Evolutionary conservation across 1,140 invertebrate species (phyloP).

Genomic region (Leguminivora glycinivorella): DNA sequence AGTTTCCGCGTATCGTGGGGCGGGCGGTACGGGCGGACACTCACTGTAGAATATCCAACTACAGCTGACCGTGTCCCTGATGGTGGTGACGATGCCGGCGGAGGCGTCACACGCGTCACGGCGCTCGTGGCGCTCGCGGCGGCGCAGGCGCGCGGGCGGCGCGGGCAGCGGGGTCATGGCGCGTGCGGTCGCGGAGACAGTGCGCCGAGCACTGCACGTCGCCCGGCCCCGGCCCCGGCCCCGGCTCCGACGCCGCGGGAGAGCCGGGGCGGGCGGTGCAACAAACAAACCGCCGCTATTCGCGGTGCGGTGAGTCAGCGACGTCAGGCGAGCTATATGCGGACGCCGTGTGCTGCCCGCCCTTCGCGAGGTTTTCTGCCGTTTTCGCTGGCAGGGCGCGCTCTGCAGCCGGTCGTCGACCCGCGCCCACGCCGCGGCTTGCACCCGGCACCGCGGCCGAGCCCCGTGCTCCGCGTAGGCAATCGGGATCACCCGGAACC

Average conservation of each 20-base stretch:
- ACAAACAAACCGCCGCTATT: conserved; percentile 77
- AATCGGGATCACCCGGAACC: conserved; percentile 2
- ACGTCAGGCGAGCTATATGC: conserved; percentile 75
- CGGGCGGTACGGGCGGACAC: conserved; percentile 50
- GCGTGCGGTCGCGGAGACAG: conserved; percentile 58
- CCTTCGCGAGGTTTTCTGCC: conserved; percentile 76
- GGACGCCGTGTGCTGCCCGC: conserved; percentile 73
- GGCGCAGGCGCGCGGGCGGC: conserved; percentile 70
- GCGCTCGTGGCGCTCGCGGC: conserved; percentile 38
- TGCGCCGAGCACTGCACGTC: conserved; percentile 62
- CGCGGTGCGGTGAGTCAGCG: conserved; percentile 71
- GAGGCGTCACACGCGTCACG: conserved; percentile 79
- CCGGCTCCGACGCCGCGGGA: conserved; percentile 68
- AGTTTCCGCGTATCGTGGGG: conserved; percentile 39
- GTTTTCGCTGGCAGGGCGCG: conserved; percentile 68
- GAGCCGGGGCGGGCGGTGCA: conserved; percentile 77
- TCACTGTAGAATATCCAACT: conserved; percentile 83
- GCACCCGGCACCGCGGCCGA: conserved; percentile 51
- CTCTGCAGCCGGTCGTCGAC: conserved; percentile 68
- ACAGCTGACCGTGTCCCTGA: conserved; percentile 80
- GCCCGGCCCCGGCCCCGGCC: conserved; percentile 56
- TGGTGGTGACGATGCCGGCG: conserved; percentile 77
- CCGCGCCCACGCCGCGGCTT: conserved; percentile 63
- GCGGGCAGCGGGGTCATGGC: conserved; percentile 65
- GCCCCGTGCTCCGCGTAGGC: conserved; percentile 25